Evolutionary conservation across 2,797 vertebrate genomes (phyloP), one percentile per base, ranked within the genome.

Genomic region (Ctenochaetus hawaiiensis): DNA sequence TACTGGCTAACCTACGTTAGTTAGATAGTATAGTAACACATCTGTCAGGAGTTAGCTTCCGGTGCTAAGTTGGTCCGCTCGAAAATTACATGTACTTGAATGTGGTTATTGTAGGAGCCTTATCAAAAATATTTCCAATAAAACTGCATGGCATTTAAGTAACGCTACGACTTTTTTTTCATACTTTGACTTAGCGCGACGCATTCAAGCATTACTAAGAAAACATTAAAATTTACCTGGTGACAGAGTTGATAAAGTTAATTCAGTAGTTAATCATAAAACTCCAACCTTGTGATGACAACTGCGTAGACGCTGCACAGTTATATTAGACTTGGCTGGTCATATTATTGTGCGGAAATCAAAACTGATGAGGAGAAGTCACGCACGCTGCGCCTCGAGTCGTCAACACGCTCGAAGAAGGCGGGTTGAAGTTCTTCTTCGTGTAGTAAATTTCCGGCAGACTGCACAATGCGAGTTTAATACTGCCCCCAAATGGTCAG

Each of bases 1-100:
- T 18, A 3, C 8, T 6, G 26, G 83, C 80, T 51, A 72, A 67
- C 39, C 16, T 73, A 44, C 78, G 67, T 41, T 63, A 23, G 12
- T 12, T 63, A 23, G 12, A 11, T 48, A 2, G 30, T 13, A 52
- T 16, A 5, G 1, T 30, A 3, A 30, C 26, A 3, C 26, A 30
- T 30, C 26, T 4, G 10, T n/a, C 20, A 14, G 3, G 2, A 18
- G 1, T 22, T 18, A 4, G 8, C 7, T 54, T 0, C 23, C 2
- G 57, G 8, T 4, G 20, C 6, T 4, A 6, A 43, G 4, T 30
- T 34, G 18, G 2, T 3, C 16, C 2, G 5, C 41, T 16, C 10
- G 3, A 1, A 0, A 30, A 4, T 4, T 8, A 0, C 17, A 26
- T 13, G 3, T 22, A 8, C 2, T 1, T 11, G 1, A 1, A 6